These are phyloP conservation scores for Nanorana parkeri DNA, from an alignment of 2,113 vertebrate genomes.

Conservation along the genomic window DNA sequence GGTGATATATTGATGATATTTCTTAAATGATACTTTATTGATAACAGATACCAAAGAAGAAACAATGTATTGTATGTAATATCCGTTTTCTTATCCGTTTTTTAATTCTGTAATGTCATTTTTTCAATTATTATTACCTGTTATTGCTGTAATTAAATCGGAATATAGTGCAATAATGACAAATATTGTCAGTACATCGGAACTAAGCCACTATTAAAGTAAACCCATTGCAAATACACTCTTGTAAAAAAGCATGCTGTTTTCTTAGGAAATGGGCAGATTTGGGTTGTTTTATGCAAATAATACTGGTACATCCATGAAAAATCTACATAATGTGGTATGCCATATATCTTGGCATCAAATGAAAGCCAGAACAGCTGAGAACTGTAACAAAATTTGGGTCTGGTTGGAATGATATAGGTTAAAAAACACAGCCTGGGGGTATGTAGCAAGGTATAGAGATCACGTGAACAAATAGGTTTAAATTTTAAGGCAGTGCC, in stretches of 20 bases:
- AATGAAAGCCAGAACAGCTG: not conserved
- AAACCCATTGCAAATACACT: not conserved
- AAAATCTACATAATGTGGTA: not conserved
- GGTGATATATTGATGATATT: too few species aligned
- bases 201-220: not conserved
- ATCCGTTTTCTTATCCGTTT: too few species aligned
- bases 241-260: not conserved
- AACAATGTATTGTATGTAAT: too few species aligned
- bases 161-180: not conserved
- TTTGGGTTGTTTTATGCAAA: not conserved
- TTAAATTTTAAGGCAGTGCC: slow-evolving; percentile 92
- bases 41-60: too few species aligned
- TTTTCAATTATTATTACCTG: too few species aligned
- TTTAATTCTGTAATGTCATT: too few species aligned
- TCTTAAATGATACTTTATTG: too few species aligned
- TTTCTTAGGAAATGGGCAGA: not conserved
- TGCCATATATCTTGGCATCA: not conserved
- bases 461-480: slow-evolving; percentile 98
- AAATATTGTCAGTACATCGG: not conserved
- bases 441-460: slow-evolving; percentile 78
- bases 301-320: not conserved
- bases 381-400: slow-evolving; percentile 24
- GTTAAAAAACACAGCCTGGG: slow-evolving; percentile 77
- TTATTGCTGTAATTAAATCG: not conserved
- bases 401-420: slow-evolving; percentile 71